Base-by-base conservation (phyloP, 53 echinoderm and acorn worm species). In the Zoroaster sp. region DNA sequence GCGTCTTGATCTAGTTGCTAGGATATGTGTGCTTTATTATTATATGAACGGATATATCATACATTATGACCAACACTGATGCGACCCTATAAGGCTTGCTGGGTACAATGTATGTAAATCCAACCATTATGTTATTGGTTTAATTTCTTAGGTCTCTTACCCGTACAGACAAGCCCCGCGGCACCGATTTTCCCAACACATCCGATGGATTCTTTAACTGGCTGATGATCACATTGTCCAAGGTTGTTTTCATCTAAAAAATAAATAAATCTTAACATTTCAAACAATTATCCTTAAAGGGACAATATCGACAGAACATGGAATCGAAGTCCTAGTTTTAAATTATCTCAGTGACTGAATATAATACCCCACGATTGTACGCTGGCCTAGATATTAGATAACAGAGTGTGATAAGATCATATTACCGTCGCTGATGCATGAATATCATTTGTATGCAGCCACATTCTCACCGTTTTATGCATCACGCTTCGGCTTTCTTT, bases 101-200 rank as follows among this genome's bases (percentile, higher is more conserved):
- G 10, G 23, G 10, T 20, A 4, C 25, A 28, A 7, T 25, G 11
- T 28, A 28, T 9, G 63, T 59, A 28, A 59, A 59, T 3, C 28
- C 7, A 59, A 59, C 28, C 10, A 59, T 11, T n/a, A 59, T 25
- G 0, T 8, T 4, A 23, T 17, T 74, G 38, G 40, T 11, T 74
- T 43, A 1, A 72, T 35, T 34, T 2, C 10, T 3, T 30, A 9
- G 12, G 20, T 17, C 9, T 32, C 82, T 82, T 45, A 85, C 85
- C 71, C 0, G 47, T 85, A 43, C 85, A 85, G 10, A 85, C 70
- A 2, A 85, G 32, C 10, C 85, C 85, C 11, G 85, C 69, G 8
- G n/a, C 71, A 35, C 83, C 69, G 25, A 59, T n/a, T 28, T 25
- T 59, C 4, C 85, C 85, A 1, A 46, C 38, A 44, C 85, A 85